Evolutionary conservation across 2,888 invertebrate genomes (phyloP), one percentile per base, ranked within the genome.

Genomic region (Stenoptilia bipunctidactyla): DNA sequence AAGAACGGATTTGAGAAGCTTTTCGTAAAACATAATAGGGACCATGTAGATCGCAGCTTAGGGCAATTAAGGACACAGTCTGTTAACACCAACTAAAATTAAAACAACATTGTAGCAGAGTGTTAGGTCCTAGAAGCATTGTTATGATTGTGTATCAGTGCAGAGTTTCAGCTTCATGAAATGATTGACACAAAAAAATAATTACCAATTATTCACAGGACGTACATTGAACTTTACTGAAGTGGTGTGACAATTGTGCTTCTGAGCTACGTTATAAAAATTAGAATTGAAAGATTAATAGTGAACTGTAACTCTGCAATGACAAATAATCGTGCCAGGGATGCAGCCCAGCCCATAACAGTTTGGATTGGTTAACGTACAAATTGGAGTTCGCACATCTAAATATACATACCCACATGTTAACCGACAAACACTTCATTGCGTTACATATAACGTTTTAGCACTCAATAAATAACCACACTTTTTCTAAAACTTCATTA

Each of bases 391-490:
- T 74, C 70, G 75, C 76, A 34, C 34, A 75, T 61, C 80, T 80
- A 82, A 62, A 62, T 67, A 74, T 66, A 72, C 68, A 34, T 34
- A 34, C 34, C 13, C 34, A 34, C 34, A 34, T 34, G 34, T 34
- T 10, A 70, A 66, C 64, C 61, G 68, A 75, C 71, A 69, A 71
- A 73, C 71, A 76, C 66, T 71, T 66, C 80, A 82, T 82, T 75
- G 77, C 82, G 82, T 80, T 80, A 80, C 71, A 66, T 80, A 79
- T 80, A 82, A 82, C 82, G 80, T 79, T 79, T 82, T 82, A 77
- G 82, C 82, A 77, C 71, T 80, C 66, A n/a, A 65, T 47, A 69
- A 61, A 52, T 66, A 58, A 66, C 61, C 62, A 66, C 59, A 68
- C 13, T 75, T 80, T 80, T 82, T 30, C 30, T 30, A 30, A 72